Conservation (phyloP, 2,113 vertebrate genomes). For the Bos javanicus region DNA sequence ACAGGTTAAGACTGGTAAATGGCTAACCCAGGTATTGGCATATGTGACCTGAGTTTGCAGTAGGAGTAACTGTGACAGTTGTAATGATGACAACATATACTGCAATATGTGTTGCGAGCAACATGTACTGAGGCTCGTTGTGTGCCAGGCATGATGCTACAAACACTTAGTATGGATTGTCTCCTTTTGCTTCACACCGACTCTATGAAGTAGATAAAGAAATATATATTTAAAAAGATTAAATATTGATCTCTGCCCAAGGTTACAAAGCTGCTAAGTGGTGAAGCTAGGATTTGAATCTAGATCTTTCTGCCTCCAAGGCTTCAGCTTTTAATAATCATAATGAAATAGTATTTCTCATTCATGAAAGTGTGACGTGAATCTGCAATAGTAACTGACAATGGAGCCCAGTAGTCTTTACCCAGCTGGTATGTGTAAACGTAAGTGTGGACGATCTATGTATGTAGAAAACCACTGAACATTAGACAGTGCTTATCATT, state of each 20-base stretch:
- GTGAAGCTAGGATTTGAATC: not conserved
- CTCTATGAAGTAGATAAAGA: not conserved
- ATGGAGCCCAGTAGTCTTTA: not conserved
- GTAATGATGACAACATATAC: not conserved
- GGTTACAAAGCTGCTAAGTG: not conserved
- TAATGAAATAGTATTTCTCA: not conserved
- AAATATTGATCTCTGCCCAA: not conserved
- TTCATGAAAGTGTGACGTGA: not conserved
- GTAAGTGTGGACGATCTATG: not conserved
- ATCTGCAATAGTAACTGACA: not conserved
- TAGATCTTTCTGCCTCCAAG: not conserved
- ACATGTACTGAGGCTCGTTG: not conserved
- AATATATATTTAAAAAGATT: not conserved
- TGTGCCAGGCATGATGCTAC: not conserved
- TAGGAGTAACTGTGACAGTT: not conserved
- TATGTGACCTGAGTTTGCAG: not conserved
- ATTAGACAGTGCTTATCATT: not conserved
- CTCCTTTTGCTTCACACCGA: not conserved
- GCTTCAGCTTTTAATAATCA: conserved; percentile 2
- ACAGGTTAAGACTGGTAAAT: not conserved
- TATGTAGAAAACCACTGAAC: not conserved
- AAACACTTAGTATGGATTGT: not conserved
- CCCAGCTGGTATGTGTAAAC: not conserved
- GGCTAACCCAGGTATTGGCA: not conserved
- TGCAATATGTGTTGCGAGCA: accelerated